Evolutionary conservation across 2,797 vertebrate species (phyloP).

Genomic region (Cephalopachus bancanus): DNA sequence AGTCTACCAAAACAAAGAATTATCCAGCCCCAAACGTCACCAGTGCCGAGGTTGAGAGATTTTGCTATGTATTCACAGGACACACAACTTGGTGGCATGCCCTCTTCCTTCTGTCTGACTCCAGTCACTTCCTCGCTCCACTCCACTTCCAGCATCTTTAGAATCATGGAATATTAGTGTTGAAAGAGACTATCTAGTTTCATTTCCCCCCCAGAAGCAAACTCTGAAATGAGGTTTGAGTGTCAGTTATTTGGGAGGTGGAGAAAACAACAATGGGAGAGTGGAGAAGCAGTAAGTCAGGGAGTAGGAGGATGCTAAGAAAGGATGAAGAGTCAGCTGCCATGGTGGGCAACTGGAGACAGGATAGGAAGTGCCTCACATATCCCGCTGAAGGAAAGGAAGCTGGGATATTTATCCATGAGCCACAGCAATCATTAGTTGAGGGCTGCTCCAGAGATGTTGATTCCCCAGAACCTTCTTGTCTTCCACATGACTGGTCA

Average conservation of each 20-base stretch:
- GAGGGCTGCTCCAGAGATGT: background rate
- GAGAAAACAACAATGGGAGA: slow-evolving; percentile 1
- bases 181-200: background rate
- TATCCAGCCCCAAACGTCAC: background rate
- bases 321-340: background rate
- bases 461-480: background rate
- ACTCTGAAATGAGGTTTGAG: background rate
- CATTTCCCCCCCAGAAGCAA: background rate
- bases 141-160: background rate
- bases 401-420: background rate
- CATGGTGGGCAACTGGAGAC: background rate
- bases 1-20: background rate
- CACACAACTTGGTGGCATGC: background rate
- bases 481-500: background rate
- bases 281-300: background rate
- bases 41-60: background rate
- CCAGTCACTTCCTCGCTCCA: background rate
- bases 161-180: background rate
- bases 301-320: background rate
- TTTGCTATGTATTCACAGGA: background rate
- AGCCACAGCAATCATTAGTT: background rate
- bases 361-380: background rate
- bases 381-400: background rate
- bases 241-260: background rate
- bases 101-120: slow-evolving; percentile 14